These are phyloP conservation scores for Quadroppia sp. DNA, from an alignment of 2,888 invertebrate species.

Conservation along the genomic window DNA sequence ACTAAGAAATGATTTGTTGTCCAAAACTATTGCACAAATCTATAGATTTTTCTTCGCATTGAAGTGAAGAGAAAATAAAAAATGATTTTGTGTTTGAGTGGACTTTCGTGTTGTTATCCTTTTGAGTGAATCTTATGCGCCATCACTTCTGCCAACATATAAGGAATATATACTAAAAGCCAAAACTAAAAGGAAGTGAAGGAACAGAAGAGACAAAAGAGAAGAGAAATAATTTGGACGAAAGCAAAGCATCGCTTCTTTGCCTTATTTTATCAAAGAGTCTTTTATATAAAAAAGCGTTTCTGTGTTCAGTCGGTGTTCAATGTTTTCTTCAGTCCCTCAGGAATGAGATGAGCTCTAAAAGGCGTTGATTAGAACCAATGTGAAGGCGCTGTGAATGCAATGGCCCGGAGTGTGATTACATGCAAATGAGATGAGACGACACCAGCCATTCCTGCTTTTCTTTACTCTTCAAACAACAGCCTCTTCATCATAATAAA, in stretches of 20 bases:
- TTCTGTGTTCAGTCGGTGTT: background rate
- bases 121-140: constrained; percentile 5
- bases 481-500: constrained; percentile 18
- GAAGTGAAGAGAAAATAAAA: constrained; percentile 21
- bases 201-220: background rate
- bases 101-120: constrained; percentile 14
- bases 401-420: constrained; percentile 32
- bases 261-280: background rate
- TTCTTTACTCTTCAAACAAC: constrained; percentile 30
- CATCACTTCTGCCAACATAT: constrained; percentile 19
- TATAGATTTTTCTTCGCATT: background rate
- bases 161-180: constrained; percentile 6
- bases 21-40: background rate
- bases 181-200: constrained; percentile 26
- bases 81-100: constrained; percentile 25
- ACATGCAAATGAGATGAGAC: constrained; percentile 35
- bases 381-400: background rate
- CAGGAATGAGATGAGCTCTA: constrained; percentile 21
- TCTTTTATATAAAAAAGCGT: constrained; percentile 31
- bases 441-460: background rate
- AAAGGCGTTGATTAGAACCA: constrained; percentile 24
- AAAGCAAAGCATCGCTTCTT: background rate
- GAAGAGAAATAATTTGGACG: constrained; percentile 28
- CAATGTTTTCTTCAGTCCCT: background rate
- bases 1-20: background rate